A percentile compares a stretch with the other conserved stretches of the same genome.
Conservation (phyloP, 2,797 vertebrate species). For the Saxicola maurus region DNA sequence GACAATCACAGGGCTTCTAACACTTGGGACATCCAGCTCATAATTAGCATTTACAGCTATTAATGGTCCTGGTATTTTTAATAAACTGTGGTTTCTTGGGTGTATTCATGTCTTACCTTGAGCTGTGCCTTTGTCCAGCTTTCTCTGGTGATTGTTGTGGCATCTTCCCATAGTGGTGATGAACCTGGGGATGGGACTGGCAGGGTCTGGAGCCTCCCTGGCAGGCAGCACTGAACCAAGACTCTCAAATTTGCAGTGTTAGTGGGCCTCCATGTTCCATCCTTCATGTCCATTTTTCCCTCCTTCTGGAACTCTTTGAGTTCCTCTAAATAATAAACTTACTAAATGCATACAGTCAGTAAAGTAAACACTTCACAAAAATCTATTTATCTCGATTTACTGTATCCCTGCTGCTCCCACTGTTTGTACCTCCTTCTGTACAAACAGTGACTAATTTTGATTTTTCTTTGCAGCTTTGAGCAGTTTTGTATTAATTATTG, state of each 20-base stretch:
- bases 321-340: neutral
- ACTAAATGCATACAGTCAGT: neutral
- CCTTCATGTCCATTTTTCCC: accelerated
- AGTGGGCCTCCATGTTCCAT: neutral
- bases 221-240: neutral
- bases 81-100: neutral
- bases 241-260: neutral
- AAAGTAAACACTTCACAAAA: neutral
- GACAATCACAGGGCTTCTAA: neutral
- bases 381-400: neutral
- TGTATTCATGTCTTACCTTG: neutral
- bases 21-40: neutral
- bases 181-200: neutral
- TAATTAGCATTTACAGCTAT: neutral
- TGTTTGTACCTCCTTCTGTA: neutral
- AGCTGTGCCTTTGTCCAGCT: neutral
- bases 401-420: neutral
- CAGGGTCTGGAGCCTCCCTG: neutral
- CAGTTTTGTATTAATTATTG: conserved; percentile 99
- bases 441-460: neutral
- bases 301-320: neutral
- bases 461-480: conserved; percentile 83
- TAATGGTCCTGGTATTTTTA: neutral
- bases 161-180: neutral
- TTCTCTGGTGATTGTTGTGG: neutral